Conservation (phyloP, 2,888 invertebrate species). For the Diarsia dahlii region DNA sequence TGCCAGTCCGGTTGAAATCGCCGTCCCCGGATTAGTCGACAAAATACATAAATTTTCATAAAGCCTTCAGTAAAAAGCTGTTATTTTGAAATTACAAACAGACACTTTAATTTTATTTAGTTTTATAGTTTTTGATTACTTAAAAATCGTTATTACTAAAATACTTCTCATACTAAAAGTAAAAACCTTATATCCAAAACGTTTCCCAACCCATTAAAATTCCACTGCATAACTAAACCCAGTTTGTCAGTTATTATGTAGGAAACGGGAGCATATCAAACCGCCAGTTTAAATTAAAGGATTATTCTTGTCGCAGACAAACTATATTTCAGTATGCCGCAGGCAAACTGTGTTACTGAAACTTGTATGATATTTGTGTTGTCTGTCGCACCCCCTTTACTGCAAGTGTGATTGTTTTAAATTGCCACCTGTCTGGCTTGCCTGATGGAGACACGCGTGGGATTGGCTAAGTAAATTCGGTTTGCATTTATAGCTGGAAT, state of each 20-base stretch:
- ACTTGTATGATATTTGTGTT: constrained; percentile 62
- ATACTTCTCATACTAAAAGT: too few relatives aligned
- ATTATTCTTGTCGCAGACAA: constrained; percentile 69
- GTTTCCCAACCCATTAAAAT: background rate
- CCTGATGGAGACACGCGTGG: constrained; percentile 31
- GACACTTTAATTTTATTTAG: too few relatives aligned
- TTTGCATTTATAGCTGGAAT: constrained; percentile 17
- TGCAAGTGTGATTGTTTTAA: constrained; percentile 59
- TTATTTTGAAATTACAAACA: too few relatives aligned
- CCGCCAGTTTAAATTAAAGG: constrained; percentile 59
- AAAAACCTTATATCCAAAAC: too few relatives aligned
- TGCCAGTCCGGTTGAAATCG: too few relatives aligned
- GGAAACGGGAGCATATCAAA: constrained; percentile 48
- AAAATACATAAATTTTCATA: too few relatives aligned
- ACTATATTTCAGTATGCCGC: constrained; percentile 70
- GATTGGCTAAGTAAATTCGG: constrained; percentile 28
- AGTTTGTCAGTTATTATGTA: constrained; percentile 41
- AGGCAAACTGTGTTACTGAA: constrained; percentile 60
- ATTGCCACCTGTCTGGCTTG: constrained; percentile 46
- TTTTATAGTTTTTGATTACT: too few relatives aligned
- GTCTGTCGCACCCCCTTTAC: constrained; percentile 36
- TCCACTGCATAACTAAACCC: constrained; percentile 15
- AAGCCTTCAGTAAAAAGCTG: too few relatives aligned
- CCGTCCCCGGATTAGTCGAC: too few relatives aligned
- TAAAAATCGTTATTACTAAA: too few relatives aligned